Evolutionary conservation across 2,888 invertebrate genomes (phyloP).

Genomic region (Catocala sponsa): DNA sequence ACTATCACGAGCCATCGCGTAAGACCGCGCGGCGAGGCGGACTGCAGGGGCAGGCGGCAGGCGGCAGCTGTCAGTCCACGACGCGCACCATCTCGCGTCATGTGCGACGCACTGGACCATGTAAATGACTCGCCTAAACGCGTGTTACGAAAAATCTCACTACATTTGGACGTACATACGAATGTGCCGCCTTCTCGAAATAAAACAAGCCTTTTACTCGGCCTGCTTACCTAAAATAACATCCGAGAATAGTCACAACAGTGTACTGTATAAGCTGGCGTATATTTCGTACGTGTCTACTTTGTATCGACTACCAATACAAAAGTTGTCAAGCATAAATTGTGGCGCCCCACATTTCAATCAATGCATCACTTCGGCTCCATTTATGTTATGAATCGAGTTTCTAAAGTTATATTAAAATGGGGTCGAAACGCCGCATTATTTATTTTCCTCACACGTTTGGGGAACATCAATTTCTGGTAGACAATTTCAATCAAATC

Average conservation of each 20-base stretch:
- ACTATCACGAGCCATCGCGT: not conserved
- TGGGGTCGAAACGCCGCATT: conserved; percentile 45
- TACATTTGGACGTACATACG: conserved; percentile 10
- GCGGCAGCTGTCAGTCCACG: conserved; percentile 7
- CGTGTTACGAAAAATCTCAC: conserved; percentile 14
- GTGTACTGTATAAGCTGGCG: not conserved
- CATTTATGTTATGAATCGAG: conserved; percentile 48
- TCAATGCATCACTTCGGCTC: conserved; percentile 42
- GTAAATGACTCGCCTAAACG: conserved; percentile 26
- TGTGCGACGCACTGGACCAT: conserved; percentile 19
- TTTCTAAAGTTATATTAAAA: conserved; percentile 53
- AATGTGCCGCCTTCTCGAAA: not conserved
- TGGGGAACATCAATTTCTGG: conserved; percentile 44
- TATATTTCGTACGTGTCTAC: not conserved
- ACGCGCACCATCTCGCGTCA: not conserved
- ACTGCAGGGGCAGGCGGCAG: conserved; percentile 13
- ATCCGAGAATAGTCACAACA: no score
- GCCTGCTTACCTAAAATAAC: not conserved
- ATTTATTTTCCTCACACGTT: conserved; percentile 52
- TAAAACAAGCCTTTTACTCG: not conserved
- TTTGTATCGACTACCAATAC: conserved; percentile 19
- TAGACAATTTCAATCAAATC: conserved; percentile 51
- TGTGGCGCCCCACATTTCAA: conserved; percentile 48
- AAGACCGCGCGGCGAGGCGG: conserved; percentile 1
- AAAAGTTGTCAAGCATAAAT: conserved; percentile 32